Evolutionary conservation across 2,113 vertebrate genomes (phyloP).

Genomic region (Labrus mixtus): DNA sequence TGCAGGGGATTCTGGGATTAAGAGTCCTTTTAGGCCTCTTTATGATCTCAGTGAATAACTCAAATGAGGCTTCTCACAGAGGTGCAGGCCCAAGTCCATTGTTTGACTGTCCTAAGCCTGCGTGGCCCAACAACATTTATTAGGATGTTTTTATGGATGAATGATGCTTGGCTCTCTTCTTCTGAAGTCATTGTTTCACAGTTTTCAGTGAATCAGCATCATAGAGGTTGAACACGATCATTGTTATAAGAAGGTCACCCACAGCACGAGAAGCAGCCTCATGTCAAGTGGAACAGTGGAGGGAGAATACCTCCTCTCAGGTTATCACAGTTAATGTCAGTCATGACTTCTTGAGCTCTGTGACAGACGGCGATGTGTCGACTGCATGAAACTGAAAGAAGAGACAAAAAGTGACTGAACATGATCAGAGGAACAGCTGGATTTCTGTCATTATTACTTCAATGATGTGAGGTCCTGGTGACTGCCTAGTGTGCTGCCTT

Average conservation of each 20-base stretch:
- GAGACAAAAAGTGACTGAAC: conserved; percentile 18
- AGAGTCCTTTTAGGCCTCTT: too few species aligned
- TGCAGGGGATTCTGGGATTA: too few species aligned
- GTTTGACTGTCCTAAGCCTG: too few species aligned
- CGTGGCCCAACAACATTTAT: too few species aligned
- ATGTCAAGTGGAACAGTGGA: conserved; percentile 7
- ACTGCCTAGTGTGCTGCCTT: conserved; percentile 16
- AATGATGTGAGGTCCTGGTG: conserved; percentile 19
- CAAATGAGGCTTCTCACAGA: too few species aligned
- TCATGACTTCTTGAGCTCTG: conserved; percentile 23
- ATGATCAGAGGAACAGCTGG: conserved; percentile 34
- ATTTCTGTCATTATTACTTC: conserved; percentile 34
- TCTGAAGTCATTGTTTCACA: too few species aligned
- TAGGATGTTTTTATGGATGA: too few species aligned
- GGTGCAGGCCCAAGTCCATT: too few species aligned
- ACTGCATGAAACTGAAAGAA: conserved; percentile 26
- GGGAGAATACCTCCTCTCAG: conserved; percentile 14
- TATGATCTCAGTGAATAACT: too few species aligned
- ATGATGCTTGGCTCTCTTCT: too few species aligned
- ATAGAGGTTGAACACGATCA: background rate
- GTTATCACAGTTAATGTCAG: conserved; percentile 42
- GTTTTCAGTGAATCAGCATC: too few species aligned
- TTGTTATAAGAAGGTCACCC: background rate
- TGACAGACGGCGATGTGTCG: conserved; percentile 35
- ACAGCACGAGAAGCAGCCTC: conserved; percentile 9